phyloP scores from a whole-genome alignment of 1,140 invertebrate genomes.

The Tetranychus urticae region DNA sequence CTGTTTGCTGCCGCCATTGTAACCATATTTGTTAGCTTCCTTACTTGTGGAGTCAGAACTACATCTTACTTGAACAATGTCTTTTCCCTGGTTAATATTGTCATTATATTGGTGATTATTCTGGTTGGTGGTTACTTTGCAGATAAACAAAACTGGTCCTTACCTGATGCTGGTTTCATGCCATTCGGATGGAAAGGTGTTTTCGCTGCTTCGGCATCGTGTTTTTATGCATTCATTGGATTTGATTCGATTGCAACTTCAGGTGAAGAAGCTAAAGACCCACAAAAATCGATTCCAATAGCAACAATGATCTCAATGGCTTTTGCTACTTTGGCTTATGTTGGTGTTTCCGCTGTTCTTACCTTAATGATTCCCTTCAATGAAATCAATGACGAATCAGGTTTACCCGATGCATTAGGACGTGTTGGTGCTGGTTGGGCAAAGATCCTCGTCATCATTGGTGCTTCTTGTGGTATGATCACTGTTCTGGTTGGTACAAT shows the following conservation, averaged over 20 bases:
- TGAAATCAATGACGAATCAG: slow-evolving; percentile 41
- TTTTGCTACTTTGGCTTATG: slow-evolving; percentile 48
- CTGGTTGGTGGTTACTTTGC: slow-evolving; percentile 53
- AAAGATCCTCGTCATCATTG: slow-evolving; percentile 60
- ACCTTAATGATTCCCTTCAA: slow-evolving; percentile 61
- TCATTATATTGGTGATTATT: slow-evolving; percentile 30
- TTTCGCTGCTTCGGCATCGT: slow-evolving; percentile 46
- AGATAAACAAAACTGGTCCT: slow-evolving; percentile 47
- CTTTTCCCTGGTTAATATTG: slow-evolving; percentile 36
- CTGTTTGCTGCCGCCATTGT: slow-evolving; percentile 16
- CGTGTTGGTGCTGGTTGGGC: slow-evolving; percentile 38
- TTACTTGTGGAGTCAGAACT: slow-evolving; percentile 57
- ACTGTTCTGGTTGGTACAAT: slow-evolving; percentile 53
- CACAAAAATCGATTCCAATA: slow-evolving; percentile 45
- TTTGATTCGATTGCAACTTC: slow-evolving; percentile 61
- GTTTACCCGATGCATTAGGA: slow-evolving; percentile 58
- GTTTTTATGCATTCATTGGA: slow-evolving; percentile 69
- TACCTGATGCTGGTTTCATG: slow-evolving; percentile 37
- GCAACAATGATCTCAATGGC: slow-evolving; percentile 53
- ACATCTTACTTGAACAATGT: slow-evolving; percentile 56
- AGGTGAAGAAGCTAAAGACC: slow-evolving; percentile 60
- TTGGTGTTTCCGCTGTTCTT: slow-evolving; percentile 50
- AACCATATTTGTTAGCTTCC: slow-evolving; percentile 17
- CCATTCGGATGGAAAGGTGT: slow-evolving; percentile 48
- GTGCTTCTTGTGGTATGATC: slow-evolving; percentile 70